phyloP scores from a whole-genome alignment of 2,888 invertebrate genomes.

The Sturmia bella region DNA sequence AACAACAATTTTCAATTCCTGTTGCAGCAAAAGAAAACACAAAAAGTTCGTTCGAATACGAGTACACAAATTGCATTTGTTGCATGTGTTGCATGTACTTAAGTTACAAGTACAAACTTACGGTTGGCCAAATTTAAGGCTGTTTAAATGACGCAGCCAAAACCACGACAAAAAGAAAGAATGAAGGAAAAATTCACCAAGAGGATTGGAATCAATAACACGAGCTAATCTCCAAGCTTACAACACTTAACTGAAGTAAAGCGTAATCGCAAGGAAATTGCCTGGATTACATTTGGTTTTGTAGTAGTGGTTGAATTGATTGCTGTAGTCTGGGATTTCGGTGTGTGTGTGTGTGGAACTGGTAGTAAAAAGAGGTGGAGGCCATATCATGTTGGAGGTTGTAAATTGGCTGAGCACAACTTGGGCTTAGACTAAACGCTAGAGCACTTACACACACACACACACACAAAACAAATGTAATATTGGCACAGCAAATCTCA shows the following conservation, averaged over 20 bases:
- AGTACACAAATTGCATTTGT: conserved; percentile 43
- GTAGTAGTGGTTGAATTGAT: conserved; percentile 21
- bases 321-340: conserved; percentile 16
- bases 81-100: conserved; percentile 57
- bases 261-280: conserved; percentile 38
- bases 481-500: background rate
- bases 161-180: background rate
- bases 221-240: conserved; percentile 62
- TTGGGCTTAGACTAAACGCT: conserved; percentile 65
- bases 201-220: conserved; percentile 55
- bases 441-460: conserved; percentile 24
- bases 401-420: conserved; percentile 70
- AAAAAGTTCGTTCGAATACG: background rate
- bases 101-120: conserved; percentile 56
- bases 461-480: background rate
- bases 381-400: conserved; percentile 67
- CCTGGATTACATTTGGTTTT: conserved; percentile 26
- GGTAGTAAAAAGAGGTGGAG: conserved; percentile 53
- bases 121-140: conserved; percentile 50
- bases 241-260: conserved; percentile 29
- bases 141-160: conserved; percentile 3
- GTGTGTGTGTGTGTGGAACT: background rate
- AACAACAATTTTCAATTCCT: conserved; percentile 78
- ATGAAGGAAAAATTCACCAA: background rate
- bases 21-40: conserved; percentile 11